Base-by-base conservation (phyloP, 2,797 vertebrate species). In the Tenualosa ilisha region DNA sequence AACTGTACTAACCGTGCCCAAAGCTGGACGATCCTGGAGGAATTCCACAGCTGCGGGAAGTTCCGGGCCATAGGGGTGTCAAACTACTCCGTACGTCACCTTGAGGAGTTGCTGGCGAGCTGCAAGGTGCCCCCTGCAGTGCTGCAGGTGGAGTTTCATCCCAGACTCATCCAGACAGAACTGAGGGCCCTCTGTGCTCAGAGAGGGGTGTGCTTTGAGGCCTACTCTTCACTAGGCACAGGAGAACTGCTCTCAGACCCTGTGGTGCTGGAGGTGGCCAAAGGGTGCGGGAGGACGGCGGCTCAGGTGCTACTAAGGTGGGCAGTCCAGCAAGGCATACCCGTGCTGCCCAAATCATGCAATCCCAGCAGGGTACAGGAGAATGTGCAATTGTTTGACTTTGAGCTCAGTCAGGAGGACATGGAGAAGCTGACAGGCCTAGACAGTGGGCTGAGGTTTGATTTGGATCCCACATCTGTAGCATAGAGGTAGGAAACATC, bases 81-180 rank as follows among this genome's bases (percentile, higher is more conserved):
- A 22, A 97, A 97, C 91, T 97, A 97, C 88, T 96, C 95, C 0
- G 85, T 92, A 11, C 88, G 84, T 31, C 96, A 97, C 89, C 91
- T 97, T 90, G 90, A 83, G 81, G 93, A 94, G 84, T 88, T 97
- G 56, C 87, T 97, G 83, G 87, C 90, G 72, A 90, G 17, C 61
- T 96, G 96, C 88, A 93, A 82, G 53, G 89, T 96, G 13, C 84
- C 86, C 8, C 96, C 96, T n/a, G 95, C 96, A 0, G 86, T 97
- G n/a, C 90, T 96, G 49, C 93, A 97, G 92, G 96, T 96, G 7
- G 96, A 96, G 86, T 96, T 94, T 85, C 97, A 97, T 84, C 97
- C 97, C 0, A 87, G n/a, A 6, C 89, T 96, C 81, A 88, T 90
- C 75, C 96, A 97, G 89, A 63, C 12, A 0, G 93, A 94, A 85